These are phyloP conservation scores for Montipora efflorescens DNA, from an alignment of 64 coral and sea anemone genomes.

Conservation along the genomic window DNA sequence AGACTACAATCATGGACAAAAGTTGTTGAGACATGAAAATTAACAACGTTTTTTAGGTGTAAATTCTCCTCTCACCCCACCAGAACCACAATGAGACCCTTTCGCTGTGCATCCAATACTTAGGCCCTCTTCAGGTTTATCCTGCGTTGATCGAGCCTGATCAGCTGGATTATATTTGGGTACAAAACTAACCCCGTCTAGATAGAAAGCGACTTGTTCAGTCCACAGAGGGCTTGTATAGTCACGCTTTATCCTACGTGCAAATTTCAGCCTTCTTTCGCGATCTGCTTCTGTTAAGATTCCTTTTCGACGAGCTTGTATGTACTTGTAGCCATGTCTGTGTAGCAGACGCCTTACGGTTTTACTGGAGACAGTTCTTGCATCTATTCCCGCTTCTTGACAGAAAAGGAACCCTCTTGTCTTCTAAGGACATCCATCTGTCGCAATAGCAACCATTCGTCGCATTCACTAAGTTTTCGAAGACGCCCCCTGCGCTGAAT, in stretches of 20 bases:
- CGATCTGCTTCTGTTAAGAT: slow-evolving; percentile 6
- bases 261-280: slow-evolving; percentile 44
- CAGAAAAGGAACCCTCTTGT: background rate
- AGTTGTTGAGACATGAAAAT: too few species aligned
- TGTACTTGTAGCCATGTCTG: slow-evolving; percentile 6
- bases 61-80: background rate
- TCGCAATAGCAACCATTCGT: slow-evolving; percentile 20
- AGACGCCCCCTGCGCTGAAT: background rate
- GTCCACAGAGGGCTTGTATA: background rate
- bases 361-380: background rate
- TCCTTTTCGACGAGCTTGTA: slow-evolving; percentile 29
- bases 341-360: slow-evolving; percentile 8
- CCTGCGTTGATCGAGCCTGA: background rate
- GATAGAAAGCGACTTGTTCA: background rate
- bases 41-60: too few species aligned
- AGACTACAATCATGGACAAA: too few species aligned
- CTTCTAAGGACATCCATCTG: slow-evolving; percentile 1
- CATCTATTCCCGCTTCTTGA: background rate
- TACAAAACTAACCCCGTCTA: slow-evolving; percentile 10
- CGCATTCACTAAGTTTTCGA: slow-evolving; percentile 37
- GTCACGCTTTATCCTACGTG: background rate
- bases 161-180: background rate
- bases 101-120: background rate
- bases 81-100: background rate
- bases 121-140: background rate